Conservation (phyloP, 2,113 vertebrate species). For the Fregata magnificens region DNA sequence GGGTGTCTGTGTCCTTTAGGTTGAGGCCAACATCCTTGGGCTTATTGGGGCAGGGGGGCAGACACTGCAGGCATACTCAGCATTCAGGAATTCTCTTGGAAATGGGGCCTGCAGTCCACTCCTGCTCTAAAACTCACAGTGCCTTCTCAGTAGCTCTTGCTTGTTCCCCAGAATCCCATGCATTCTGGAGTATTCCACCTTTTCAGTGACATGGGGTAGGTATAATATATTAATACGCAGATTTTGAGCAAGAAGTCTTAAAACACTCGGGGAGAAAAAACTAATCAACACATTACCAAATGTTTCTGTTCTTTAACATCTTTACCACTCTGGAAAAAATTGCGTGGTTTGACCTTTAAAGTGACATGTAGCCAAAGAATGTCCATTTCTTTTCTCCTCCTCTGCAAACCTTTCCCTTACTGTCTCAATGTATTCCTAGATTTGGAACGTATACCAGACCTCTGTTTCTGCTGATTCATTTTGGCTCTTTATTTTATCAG, state of each 20-base stretch:
- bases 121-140: not conserved
- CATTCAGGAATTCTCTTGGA: not conserved
- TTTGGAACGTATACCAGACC: not conserved
- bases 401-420: not conserved
- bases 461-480: not conserved
- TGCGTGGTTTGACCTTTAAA: not conserved
- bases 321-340: not conserved
- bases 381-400: not conserved
- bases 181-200: not conserved
- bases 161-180: not conserved
- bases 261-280: not conserved
- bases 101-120: not conserved
- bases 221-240: not conserved
- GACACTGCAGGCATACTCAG: not conserved
- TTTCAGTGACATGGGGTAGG: not conserved
- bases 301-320: not conserved
- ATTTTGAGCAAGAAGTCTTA: not conserved
- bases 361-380: not conserved
- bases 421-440: not conserved
- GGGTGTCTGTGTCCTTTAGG: not conserved
- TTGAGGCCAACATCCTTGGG: not conserved
- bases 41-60: rapidly evolving
- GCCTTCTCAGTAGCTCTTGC: not conserved
- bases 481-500: not conserved
- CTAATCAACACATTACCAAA: not conserved